Evolutionary conservation across 2,113 vertebrate genomes (phyloP).

Genomic region (Pantherophis guttatus): DNA sequence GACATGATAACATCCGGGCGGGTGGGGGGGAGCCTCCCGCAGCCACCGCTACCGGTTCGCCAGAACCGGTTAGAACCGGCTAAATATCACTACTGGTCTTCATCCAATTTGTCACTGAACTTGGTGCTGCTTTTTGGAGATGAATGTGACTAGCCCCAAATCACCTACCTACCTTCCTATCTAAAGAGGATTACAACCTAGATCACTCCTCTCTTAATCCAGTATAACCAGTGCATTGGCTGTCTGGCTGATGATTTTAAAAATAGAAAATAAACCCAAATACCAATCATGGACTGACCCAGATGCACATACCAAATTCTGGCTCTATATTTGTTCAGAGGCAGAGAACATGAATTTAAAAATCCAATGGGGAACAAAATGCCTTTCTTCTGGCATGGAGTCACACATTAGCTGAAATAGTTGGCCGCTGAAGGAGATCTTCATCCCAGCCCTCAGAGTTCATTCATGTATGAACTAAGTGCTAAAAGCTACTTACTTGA

Average conservation of each 20-base stretch:
- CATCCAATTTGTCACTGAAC: neutral
- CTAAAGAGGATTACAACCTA: neutral
- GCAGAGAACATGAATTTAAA: neutral
- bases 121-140: neutral
- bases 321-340: neutral
- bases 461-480: neutral
- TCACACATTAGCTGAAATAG: conserved; percentile 43
- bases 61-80: too few species aligned
- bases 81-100: neutral
- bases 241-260: neutral
- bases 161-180: neutral
- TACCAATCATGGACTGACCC: too few species aligned
- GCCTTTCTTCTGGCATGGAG: conserved; percentile 11
- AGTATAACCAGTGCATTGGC: neutral
- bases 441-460: neutral
- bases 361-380: neutral
- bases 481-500: neutral
- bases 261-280: too few species aligned
- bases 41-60: too few species aligned
- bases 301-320: neutral
- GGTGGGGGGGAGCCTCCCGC: too few species aligned
- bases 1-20: too few species aligned
- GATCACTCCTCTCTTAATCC: neutral
- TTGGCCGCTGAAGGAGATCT: neutral
- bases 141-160: neutral